A percentile compares a stretch with the other conserved stretches of the same genome.
phyloP scores from a whole-genome alignment of 2,888 invertebrate genomes.

The Antheraea yamamai region DNA sequence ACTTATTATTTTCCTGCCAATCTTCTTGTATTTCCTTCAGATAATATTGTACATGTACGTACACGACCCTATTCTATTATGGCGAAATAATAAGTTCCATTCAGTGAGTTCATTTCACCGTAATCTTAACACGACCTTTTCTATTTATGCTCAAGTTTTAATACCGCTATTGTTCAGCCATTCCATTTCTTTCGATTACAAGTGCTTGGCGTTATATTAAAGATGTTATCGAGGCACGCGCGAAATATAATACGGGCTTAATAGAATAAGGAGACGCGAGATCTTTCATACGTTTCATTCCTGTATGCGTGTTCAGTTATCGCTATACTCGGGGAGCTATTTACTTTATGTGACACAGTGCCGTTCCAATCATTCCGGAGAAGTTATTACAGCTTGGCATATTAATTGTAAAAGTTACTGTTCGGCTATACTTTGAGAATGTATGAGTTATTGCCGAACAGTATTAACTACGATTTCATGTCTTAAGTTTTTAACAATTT shows the following conservation, averaged over 20 bases:
- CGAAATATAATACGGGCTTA: conserved; percentile 50
- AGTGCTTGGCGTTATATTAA: conserved; percentile 42
- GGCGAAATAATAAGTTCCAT: conserved; percentile 19
- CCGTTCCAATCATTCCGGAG: conserved; percentile 14
- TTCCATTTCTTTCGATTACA: conserved; percentile 34
- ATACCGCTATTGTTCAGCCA: conserved; percentile 27
- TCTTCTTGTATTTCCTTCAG: neutral
- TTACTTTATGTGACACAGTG: conserved; percentile 33
- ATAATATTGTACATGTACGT: conserved; percentile 2
- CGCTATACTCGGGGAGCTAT: conserved; percentile 39
- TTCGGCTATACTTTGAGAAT: neutral
- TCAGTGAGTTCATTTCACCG: conserved; percentile 19
- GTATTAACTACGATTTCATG: neutral
- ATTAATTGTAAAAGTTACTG: neutral
- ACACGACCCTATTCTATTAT: conserved; percentile 16
- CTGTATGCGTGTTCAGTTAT: conserved; percentile 41
- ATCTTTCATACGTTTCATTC: conserved; percentile 42
- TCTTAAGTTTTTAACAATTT: neutral
- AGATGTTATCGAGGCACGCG: conserved; percentile 55
- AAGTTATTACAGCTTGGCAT: conserved; percentile 11
- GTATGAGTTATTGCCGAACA: neutral
- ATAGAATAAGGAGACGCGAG: conserved; percentile 57
- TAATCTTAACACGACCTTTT: conserved; percentile 24
- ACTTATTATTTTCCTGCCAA: neutral
- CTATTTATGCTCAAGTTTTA: conserved; percentile 22